Conservation (phyloP, 1,140 invertebrate species). For the Ladona fulva region DNA sequence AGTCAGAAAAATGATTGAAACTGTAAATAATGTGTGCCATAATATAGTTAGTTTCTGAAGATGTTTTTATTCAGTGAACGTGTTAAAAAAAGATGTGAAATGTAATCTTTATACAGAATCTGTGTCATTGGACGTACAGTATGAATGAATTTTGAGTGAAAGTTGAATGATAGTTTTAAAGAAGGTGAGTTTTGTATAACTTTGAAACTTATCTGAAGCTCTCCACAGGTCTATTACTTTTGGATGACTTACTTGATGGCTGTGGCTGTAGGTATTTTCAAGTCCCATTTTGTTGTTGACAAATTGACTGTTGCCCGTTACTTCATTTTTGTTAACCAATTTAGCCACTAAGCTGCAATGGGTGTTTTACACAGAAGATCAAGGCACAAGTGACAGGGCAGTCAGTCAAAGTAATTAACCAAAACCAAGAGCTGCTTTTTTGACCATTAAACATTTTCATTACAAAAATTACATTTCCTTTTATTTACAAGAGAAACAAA, state of each 20-base stretch:
- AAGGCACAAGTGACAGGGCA: not conserved
- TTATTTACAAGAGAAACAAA: not conserved
- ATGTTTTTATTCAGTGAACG: not conserved
- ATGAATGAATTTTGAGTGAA: not conserved
- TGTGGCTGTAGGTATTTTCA: not conserved
- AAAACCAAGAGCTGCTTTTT: not conserved
- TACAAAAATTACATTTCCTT: not conserved
- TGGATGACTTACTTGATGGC: not conserved
- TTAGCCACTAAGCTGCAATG: too few relatives aligned
- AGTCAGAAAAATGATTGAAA: not conserved
- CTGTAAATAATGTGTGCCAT: not conserved
- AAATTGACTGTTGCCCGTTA: not conserved
- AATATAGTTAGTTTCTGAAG: not conserved
- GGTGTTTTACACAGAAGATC: too few relatives aligned
- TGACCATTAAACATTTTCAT: not conserved
- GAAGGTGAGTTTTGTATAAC: not conserved
- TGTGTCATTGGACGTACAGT: not conserved
- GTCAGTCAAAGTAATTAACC: not conserved
- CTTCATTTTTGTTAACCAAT: not conserved
- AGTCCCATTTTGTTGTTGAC: not conserved
- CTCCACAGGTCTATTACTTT: not conserved
- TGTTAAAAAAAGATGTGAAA: not conserved
- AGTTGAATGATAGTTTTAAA: not conserved
- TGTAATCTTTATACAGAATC: not conserved
- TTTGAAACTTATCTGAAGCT: not conserved